Percentiles rank a stretch among this genome's conserved stretches.
Evolutionary conservation across 2,113 vertebrate genomes (phyloP).

Genomic region (Willisornis vidua): DNA sequence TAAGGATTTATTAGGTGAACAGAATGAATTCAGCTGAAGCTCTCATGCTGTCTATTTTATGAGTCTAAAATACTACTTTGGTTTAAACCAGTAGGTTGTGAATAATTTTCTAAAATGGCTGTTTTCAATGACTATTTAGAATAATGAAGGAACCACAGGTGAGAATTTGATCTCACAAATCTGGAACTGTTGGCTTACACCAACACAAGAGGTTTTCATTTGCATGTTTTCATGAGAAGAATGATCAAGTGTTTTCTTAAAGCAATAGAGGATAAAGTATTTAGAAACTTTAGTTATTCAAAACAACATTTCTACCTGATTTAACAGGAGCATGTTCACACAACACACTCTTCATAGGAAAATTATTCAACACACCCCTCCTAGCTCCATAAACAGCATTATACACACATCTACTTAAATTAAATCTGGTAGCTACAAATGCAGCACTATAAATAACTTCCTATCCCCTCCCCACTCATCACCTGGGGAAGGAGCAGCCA

Average conservation of each 20-base stretch:
- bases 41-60: not conserved
- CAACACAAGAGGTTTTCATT: not conserved
- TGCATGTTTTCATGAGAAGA: not conserved
- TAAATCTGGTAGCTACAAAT: not conserved
- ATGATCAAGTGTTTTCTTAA: not conserved
- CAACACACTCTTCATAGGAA: not conserved
- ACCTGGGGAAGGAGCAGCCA: not conserved
- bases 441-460: not conserved
- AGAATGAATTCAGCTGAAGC: not conserved
- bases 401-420: not conserved
- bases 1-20: not conserved
- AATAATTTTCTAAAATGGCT: not conserved
- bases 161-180: not conserved
- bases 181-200: not conserved
- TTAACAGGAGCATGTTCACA: not conserved
- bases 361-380: not conserved
- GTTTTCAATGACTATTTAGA: not conserved
- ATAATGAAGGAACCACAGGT: not conserved
- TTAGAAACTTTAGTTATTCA: not conserved
- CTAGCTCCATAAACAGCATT: slow-evolving; percentile 1
- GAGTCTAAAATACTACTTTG: not conserved
- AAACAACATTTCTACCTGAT: not conserved
- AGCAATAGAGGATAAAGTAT: not conserved
- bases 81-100: not conserved
- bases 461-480: not conserved